Evolutionary conservation across 2,113 vertebrate species (phyloP).

Genomic region (Apistogramma diplotaenia): DNA sequence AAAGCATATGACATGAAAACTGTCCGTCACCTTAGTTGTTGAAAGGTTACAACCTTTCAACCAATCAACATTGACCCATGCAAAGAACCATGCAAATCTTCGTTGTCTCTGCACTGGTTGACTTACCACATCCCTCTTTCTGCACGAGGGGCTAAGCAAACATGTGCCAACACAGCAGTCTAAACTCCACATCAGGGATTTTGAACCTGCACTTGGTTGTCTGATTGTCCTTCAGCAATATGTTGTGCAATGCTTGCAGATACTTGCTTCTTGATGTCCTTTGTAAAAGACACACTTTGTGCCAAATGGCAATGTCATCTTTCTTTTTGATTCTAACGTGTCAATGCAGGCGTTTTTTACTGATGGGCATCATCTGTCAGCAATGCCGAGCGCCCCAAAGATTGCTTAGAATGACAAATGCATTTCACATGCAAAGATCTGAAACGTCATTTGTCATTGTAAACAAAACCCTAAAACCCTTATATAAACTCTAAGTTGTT

Average conservation of each 20-base stretch:
- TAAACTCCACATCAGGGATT: not conserved
- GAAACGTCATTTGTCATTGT: not conserved
- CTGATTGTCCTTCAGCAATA: not conserved
- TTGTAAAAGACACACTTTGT: too few species aligned
- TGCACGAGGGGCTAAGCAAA: not conserved
- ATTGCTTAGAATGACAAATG: not conserved
- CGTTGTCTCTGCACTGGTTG: not conserved
- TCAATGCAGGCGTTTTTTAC: not conserved
- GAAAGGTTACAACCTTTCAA: not conserved
- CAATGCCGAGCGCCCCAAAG: not conserved
- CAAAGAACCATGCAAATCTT: not conserved
- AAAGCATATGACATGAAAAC: not conserved
- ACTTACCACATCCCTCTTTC: not conserved
- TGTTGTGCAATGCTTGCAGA: not conserved
- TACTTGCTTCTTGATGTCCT: too few species aligned
- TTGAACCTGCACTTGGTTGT: not conserved
- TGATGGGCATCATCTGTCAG: not conserved
- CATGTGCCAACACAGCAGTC: not conserved
- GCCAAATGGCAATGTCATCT: too few species aligned
- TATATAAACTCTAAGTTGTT: not conserved
- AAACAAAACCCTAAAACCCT: not conserved
- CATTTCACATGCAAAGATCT: not conserved
- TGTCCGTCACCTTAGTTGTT: too few species aligned
- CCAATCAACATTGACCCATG: not conserved
- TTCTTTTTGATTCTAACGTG: not conserved